A percentile compares a stretch with the other conserved stretches of the same genome.
Conservation (phyloP, 37 sponge, comb jelly and placozoan genomes). For the Lycopodina hypogea region DNA sequence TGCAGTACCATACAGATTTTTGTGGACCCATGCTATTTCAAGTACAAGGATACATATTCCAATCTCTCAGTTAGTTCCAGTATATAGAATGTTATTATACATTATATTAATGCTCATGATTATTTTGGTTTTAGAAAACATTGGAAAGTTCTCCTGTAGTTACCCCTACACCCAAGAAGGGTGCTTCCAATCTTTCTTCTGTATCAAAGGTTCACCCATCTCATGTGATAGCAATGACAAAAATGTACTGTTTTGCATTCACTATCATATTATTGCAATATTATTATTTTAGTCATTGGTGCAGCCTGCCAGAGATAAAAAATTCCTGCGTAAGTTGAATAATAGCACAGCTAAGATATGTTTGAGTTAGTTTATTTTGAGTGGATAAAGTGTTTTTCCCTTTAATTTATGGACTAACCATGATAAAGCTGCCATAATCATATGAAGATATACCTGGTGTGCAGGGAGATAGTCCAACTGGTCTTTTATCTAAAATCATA, state of each 20-base stretch:
- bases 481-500: too few relatives aligned
- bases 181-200: neutral
- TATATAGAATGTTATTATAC: neutral
- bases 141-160: neutral
- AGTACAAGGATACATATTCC: conserved; percentile 1
- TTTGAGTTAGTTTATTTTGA: too few relatives aligned
- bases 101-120: neutral
- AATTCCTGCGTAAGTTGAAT: conserved; percentile 13
- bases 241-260: neutral
- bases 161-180: neutral
- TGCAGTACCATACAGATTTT: conserved; percentile 35
- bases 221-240: neutral
- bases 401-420: too few relatives aligned
- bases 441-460: too few relatives aligned
- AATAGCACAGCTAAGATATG: neutral
- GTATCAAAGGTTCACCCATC: neutral
- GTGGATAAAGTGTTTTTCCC: too few relatives aligned
- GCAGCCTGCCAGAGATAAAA: neutral
- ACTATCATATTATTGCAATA: neutral
- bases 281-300: neutral
- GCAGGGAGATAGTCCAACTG: too few relatives aligned
- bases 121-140: neutral
- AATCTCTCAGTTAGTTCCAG: conserved; percentile 21
- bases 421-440: too few relatives aligned
- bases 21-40: conserved; percentile 18